These are phyloP conservation scores for Coregonus clupeaformis DNA, from an alignment of 2,113 vertebrate genomes.

Conservation along the genomic window DNA sequence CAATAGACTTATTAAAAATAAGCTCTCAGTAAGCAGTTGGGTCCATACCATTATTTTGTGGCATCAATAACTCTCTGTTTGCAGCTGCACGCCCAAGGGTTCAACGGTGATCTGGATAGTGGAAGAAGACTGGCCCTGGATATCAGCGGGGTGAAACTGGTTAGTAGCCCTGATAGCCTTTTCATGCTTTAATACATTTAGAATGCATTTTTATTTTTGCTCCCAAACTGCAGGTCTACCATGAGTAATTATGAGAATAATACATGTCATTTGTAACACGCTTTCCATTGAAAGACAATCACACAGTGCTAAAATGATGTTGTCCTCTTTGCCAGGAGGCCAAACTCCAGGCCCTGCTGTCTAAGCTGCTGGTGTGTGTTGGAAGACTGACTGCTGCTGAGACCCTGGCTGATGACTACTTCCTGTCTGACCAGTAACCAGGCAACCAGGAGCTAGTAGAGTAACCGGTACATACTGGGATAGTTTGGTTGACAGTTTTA, in stretches of 20 bases:
- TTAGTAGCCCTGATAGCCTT: slow-evolving; percentile 41
- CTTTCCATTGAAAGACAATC: no score
- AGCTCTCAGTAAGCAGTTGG: no score
- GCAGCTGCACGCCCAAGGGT: slow-evolving; percentile 68
- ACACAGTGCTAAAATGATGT: not conserved
- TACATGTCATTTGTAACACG: not conserved
- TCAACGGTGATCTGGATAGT: slow-evolving; percentile 58
- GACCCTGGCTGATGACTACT: slow-evolving; percentile 32
- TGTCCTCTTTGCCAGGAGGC: slow-evolving; percentile 25
- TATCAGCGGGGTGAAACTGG: slow-evolving; percentile 51
- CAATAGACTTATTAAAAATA: not conserved
- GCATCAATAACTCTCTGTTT: slow-evolving; percentile 12
- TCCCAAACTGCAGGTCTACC: no score
- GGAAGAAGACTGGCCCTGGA: slow-evolving; percentile 62
- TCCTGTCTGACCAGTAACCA: slow-evolving; percentile 14
- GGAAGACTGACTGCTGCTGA: slow-evolving; percentile 10
- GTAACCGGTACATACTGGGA: not conserved
- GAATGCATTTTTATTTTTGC: not conserved
- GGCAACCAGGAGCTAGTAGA: no score
- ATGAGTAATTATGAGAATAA: not conserved
- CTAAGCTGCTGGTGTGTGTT: slow-evolving; percentile 41
- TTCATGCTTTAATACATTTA: not conserved
- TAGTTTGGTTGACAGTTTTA: not conserved
- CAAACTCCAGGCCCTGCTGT: slow-evolving; percentile 37
- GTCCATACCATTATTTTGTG: not conserved